Base-by-base conservation (phyloP, 1,140 invertebrate genomes). In the Papilio aristodemus region DNA sequence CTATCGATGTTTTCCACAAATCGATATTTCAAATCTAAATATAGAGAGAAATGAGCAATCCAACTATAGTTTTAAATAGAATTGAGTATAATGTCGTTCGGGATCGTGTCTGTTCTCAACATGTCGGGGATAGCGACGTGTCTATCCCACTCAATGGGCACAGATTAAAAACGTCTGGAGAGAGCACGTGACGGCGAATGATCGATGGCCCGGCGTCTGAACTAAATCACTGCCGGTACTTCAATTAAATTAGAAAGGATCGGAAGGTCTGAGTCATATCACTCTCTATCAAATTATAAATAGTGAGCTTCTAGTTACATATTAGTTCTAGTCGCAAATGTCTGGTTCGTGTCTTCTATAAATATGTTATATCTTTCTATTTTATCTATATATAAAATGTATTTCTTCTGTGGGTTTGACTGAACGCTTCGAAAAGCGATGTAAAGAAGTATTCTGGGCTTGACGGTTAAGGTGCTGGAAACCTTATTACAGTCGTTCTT, bases 111-210 rank as follows among this genome's bases (percentile, higher is more conserved):
- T 54, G 43, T 46, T 54, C 46, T 22, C 46, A 54, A 54, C 46
- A 54, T 54, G 46, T 54, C 19, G 17, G 46, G 46, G 46, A 54
- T 22, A 54, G 46, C 46, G 19, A 54, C 46, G 46, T 54, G 46
- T 54, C 46, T 54, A 54, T 54, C 46, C 46, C 46, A 54, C 46
- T 54, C 46, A 22, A 54, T 54, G 46, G 46, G 46, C 46, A 54
- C 46, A 54, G 46, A 54, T 54, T 54, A 54, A 54, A 54, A 54
- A 54, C 19, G 46, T 54, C 46, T 54, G 46, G 46, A 25, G 46
- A 54, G 46, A 17, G 46, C 46, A 54, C 46, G 46, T 54, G 46
- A 54, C 46, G 46, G 17, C 10, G 22, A 54, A 54, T 54, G 46
- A 54, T 54, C 9, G 46, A 54, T 54, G 46, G 19, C 17, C 19